Conservation (phyloP, 2,797 vertebrate genomes). For the Gymnoscopelus microlampas region DNA sequence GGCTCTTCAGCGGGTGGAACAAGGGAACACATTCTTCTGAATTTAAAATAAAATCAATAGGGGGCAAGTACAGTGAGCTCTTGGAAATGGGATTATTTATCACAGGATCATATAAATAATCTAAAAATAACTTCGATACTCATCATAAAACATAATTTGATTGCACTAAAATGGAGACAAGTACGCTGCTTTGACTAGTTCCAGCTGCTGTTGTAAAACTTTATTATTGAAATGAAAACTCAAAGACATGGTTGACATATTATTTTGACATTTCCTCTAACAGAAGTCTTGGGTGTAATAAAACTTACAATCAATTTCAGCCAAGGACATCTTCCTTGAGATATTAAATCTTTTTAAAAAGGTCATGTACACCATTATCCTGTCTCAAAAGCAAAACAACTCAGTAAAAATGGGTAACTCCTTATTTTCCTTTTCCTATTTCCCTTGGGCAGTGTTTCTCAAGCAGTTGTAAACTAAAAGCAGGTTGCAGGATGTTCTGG, state of each 20-base stretch:
- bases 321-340: constrained; percentile 1
- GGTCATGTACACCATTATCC: neutral
- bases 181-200: neutral
- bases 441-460: too few relatives aligned
- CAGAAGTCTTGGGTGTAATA: constrained; percentile 56
- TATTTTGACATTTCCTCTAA: neutral
- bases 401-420: neutral
- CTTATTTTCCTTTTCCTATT: neutral
- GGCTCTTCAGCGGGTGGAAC: constrained; percentile 28
- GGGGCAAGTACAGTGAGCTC: neutral
- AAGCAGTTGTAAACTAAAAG: too few relatives aligned
- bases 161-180: constrained; percentile 21
- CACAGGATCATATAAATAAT: neutral
- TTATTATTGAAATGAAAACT: constrained; percentile 9
- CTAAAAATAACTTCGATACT: neutral
- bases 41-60: constrained; percentile 9
- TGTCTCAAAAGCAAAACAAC: neutral
- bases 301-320: constrained; percentile 57
- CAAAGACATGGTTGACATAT: constrained; percentile 5
- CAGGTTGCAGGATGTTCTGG: too few relatives aligned
- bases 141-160: constrained; percentile 20
- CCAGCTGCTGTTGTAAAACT: constrained; percentile 1
- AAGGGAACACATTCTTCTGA: constrained; percentile 13
- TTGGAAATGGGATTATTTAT: neutral
- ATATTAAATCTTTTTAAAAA: constrained; percentile 14